phyloP scores from a whole-genome alignment of 2,113 vertebrate genomes.

The Poeciliopsis occidentalis region DNA sequence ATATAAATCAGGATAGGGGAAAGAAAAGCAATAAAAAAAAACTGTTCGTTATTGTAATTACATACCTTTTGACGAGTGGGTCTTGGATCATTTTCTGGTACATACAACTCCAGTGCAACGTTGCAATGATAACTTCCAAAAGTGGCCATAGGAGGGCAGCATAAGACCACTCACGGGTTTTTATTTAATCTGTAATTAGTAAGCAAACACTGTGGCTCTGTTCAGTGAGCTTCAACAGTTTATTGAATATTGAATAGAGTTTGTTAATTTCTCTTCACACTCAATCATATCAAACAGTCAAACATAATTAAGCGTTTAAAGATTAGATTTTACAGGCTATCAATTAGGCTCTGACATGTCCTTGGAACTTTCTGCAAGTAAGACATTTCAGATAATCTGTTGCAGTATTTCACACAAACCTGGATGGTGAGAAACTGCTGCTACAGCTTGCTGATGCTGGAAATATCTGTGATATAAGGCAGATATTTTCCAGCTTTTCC shows the following conservation, averaged over 20 bases:
- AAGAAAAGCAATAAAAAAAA: no score
- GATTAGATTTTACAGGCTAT: not conserved
- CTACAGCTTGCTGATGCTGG: not conserved
- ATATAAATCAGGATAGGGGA: no score
- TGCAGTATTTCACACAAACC: slow-evolving; percentile 6
- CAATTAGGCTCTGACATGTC: not conserved
- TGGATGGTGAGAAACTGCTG: not conserved
- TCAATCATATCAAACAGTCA: not conserved
- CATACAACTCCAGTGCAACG: not conserved
- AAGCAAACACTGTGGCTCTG: not conserved
- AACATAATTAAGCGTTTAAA: not conserved
- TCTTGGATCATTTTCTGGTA: no score
- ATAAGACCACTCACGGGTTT: slow-evolving; percentile 41
- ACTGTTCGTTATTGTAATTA: not conserved
- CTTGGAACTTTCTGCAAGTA: not conserved
- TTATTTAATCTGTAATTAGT: not conserved
- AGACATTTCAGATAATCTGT: not conserved
- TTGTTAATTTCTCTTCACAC: slow-evolving; percentile 10
- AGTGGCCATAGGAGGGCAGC: slow-evolving; percentile 51
- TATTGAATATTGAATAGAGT: slow-evolving; percentile 4
- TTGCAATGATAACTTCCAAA: not conserved
- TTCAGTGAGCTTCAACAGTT: not conserved
- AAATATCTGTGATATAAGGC: not conserved
- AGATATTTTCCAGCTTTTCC: no score
- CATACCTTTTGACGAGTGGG: not conserved